A percentile compares a stretch with the other conserved stretches of the same genome.
These are phyloP conservation scores for Ageneiosus marmoratus DNA, from an alignment of 2,113 vertebrate species.

Conservation along the genomic window DNA sequence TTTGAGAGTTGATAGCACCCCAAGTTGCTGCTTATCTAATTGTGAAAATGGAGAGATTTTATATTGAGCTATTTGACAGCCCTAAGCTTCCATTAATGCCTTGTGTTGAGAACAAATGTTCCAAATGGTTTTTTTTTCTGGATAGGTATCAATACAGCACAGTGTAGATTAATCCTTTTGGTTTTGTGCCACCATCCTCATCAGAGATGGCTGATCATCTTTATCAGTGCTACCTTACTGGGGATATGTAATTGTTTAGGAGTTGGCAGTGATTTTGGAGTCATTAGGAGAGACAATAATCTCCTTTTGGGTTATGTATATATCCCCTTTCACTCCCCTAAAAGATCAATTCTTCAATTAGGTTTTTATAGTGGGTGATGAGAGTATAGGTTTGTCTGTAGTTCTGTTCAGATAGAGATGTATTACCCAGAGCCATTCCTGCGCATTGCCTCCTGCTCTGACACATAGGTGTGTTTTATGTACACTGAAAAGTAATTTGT, in stretches of 20 bases:
- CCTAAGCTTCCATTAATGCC: slow-evolving; percentile 4
- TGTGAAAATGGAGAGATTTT: background rate
- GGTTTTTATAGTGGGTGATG: slow-evolving; percentile 41
- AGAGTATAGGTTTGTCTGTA: slow-evolving; percentile 31
- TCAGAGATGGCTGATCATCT: slow-evolving; percentile 38
- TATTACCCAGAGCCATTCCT: slow-evolving; percentile 24
- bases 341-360: slow-evolving; percentile 25
- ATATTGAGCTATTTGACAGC: slow-evolving; percentile 16
- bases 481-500: slow-evolving; percentile 37
- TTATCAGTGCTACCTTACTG: slow-evolving; percentile 4
- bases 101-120: slow-evolving; percentile 3
- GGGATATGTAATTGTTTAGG: slow-evolving; percentile 33
- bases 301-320: slow-evolving; percentile 16
- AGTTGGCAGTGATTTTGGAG: slow-evolving; percentile 24
- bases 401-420: slow-evolving; percentile 38
- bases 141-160: background rate
- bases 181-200: slow-evolving; percentile 25
- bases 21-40: slow-evolving; percentile 20
- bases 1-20: slow-evolving; percentile 34
- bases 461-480: slow-evolving; percentile 25
- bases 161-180: slow-evolving; percentile 34
- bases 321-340: background rate
- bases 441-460: slow-evolving; percentile 23
- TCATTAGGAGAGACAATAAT: slow-evolving; percentile 35
- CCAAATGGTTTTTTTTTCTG: background rate